phyloP scores from a whole-genome alignment of 2,113 vertebrate genomes.

The Heterochromis multidens region DNA sequence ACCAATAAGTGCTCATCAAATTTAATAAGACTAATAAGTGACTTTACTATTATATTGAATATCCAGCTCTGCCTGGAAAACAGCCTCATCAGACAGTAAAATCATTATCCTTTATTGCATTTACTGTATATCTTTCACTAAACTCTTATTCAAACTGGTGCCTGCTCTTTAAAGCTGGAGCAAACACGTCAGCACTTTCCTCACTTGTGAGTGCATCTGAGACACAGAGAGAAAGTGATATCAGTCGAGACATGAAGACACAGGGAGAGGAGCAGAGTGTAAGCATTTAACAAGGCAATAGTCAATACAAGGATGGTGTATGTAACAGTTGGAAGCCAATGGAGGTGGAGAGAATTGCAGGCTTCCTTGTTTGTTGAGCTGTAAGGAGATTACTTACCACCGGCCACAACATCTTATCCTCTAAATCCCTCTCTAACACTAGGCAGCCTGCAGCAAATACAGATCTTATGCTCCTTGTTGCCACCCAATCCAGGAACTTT shows the following conservation, averaged over 20 bases:
- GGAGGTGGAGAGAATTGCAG: slow-evolving; percentile 33
- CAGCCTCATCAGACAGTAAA: slow-evolving; percentile 29
- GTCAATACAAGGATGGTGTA: slow-evolving; percentile 29
- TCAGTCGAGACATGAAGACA: neutral
- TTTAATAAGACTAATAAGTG: slow-evolving; percentile 50
- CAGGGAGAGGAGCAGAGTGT: neutral
- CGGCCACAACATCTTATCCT: slow-evolving; percentile 47
- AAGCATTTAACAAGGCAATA: slow-evolving; percentile 31
- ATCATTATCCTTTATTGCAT: slow-evolving; percentile 1
- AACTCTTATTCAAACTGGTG: neutral
- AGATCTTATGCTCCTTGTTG: slow-evolving; percentile 38
- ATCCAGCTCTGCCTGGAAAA: slow-evolving; percentile 37
- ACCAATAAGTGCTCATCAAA: slow-evolving; percentile 41
- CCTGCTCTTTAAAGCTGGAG: neutral
- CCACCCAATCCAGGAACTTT: slow-evolving; percentile 13
- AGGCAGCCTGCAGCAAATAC: slow-evolving; percentile 46
- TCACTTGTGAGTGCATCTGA: neutral
- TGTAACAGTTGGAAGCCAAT: slow-evolving; percentile 42
- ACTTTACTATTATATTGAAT: neutral
- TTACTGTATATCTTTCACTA: neutral
- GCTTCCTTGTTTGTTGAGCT: slow-evolving; percentile 53
- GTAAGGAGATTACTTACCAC: slow-evolving; percentile 62
- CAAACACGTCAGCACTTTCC: neutral
- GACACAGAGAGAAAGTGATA: neutral
- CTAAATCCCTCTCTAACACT: slow-evolving; percentile 47